Evolutionary conservation across 2,888 invertebrate genomes (phyloP).

Genomic region (Heliconius cydno): DNA sequence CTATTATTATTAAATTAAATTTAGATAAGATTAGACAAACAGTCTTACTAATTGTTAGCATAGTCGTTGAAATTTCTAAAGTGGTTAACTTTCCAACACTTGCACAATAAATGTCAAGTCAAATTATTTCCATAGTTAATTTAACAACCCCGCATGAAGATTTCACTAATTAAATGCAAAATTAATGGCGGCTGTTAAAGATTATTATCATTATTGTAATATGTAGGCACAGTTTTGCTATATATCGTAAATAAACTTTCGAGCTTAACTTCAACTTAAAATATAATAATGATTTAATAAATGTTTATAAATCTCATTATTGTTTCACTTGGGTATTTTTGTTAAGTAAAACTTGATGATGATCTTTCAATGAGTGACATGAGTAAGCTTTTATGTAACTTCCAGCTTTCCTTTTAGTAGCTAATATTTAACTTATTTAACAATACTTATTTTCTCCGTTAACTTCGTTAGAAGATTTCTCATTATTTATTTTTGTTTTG

Average conservation of each 20-base stretch:
- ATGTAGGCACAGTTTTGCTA: constrained; percentile 18
- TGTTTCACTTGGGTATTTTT: background rate
- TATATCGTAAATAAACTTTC: constrained; percentile 18
- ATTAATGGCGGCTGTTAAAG: constrained; percentile 8
- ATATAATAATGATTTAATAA: background rate
- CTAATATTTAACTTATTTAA: no score
- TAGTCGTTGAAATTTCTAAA: constrained; percentile 3
- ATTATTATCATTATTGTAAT: constrained; percentile 18
- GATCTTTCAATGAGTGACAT: background rate
- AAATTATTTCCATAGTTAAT: constrained; percentile 15
- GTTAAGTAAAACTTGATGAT: background rate
- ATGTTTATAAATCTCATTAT: background rate
- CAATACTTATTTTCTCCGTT: no score
- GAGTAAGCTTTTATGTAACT: background rate
- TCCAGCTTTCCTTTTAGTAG: background rate
- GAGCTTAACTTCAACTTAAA: constrained; percentile 14
- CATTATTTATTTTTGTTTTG: no score
- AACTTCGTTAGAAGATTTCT: no score
- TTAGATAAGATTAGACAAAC: background rate
- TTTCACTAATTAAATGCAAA: constrained; percentile 17
- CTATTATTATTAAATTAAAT: background rate
- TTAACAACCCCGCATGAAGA: constrained; percentile 11
- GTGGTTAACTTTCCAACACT: constrained; percentile 18
- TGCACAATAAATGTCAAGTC: constrained; percentile 19
- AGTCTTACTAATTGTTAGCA: background rate